Base-by-base conservation (phyloP, 2,888 invertebrate species). In the Bombylius discolor region DNA sequence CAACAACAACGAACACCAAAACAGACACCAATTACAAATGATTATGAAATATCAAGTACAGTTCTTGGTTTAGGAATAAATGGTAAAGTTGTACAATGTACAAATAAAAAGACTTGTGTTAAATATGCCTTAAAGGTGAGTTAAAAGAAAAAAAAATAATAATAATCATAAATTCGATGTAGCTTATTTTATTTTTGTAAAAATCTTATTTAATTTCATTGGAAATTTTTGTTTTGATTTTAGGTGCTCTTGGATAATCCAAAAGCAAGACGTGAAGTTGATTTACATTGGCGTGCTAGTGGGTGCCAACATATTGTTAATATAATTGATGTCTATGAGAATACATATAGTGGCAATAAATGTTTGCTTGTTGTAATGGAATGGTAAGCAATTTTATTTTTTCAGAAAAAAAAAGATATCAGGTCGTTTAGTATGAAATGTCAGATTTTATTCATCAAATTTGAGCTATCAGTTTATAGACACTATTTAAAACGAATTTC, bases 291-390 rank as follows among this genome's bases (percentile, higher is more conserved):
- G 88, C 80, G 89, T 64, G 95, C 90, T 0, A 90, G 90, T 61
- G 87, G 86, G 13, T 96, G 95, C 70, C 81, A 84, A 63, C 88
- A 98, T 69, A 95, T 99, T 66, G 99, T 99, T 8, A 87, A 89
- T 72, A 83, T 87, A 62, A 66, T 70, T 34, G 96, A 98, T 76
- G 94, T 98, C 34, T 99, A 95, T 74, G 96, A 97, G 76, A 99
- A 99, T 76, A 82, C 87, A n/a, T 95, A 96, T 69, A 86, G 87
- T 60, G 89, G 88, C 11, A 87, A 89, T 64, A 86, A 89, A 65
- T 98, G 97, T 75, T 80, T 99, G 4, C 80, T 99, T 8, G 93
- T 99, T 45, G 88, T 99, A n/a, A 99, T 99, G 98, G 99, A 99
- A 80, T 95, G 96, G 89, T 89, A 74, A 73, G 76, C 11, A 48